These are phyloP conservation scores for Unio delphinus DNA, from an alignment of 2,888 invertebrate species.

Conservation along the genomic window DNA sequence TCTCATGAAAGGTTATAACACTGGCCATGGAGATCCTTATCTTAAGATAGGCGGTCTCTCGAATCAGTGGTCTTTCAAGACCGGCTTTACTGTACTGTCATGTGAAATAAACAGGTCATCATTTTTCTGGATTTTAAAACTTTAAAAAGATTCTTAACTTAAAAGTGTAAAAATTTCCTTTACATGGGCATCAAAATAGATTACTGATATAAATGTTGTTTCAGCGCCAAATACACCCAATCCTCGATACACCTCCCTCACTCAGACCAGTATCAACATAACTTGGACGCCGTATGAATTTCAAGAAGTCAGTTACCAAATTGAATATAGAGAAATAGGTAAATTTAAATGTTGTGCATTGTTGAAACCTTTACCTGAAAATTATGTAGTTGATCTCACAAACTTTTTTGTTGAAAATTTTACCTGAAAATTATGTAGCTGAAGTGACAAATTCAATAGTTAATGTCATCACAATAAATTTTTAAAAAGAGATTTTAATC, in stretches of 20 bases:
- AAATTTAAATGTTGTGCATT: conserved; percentile 1
- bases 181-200: too few relatives aligned
- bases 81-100: too few relatives aligned
- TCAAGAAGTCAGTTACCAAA: conserved; percentile 40
- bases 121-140: too few relatives aligned
- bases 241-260: conserved; percentile 41
- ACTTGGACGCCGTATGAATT: conserved; percentile 44
- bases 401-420: background rate
- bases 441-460: background rate
- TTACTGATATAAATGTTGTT: background rate
- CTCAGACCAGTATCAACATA: conserved; percentile 50
- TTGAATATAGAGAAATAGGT: conserved; percentile 53
- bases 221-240: conserved; percentile 47
- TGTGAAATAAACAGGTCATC: too few relatives aligned
- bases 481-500: too few relatives aligned
- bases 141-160: too few relatives aligned
- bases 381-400: background rate
- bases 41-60: too few relatives aligned
- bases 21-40: too few relatives aligned
- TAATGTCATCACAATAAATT: too few relatives aligned
- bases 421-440: background rate
- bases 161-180: too few relatives aligned
- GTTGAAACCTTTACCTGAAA: conserved; percentile 5
- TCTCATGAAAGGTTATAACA: too few relatives aligned
- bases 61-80: too few relatives aligned